Base-by-base conservation (phyloP, 2,113 vertebrate genomes). In the Oreocharis arfaki region DNA sequence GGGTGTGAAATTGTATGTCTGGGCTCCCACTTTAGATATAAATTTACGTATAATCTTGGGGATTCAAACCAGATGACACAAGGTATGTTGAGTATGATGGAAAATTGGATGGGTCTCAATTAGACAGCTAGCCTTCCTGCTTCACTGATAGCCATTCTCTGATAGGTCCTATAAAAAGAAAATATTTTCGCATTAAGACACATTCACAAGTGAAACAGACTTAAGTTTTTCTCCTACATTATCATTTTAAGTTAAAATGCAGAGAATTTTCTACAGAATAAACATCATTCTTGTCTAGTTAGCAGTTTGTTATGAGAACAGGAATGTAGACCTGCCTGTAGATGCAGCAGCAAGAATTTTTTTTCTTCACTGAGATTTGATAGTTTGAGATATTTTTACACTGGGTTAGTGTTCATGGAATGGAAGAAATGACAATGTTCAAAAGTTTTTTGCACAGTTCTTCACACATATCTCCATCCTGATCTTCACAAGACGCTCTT, bases 1-100 rank as follows among this genome's bases (percentile, higher is more conserved):
- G 6, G 2, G 6, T 11, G 21, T 1, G 6, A n/a, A 77, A 44
- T 6, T 55, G 3, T 5, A 3, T 21, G 4, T 15, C 16, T 42
- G 42, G 11, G 9, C 8, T 69, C 11, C 19, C 21, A 9, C 16
- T 74, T 86, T 27, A 84, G 12, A 15, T 44, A 37, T 5, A 79
- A 80, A 79, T 6, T 61, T 44, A 42, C 4, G 7, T 57, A 19
- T 41, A 64, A n/a, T 30, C 15, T 68, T 71, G 26, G 20, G 19
- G 5, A 27, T 82, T 79, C n/a, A 73, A 64, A 52, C 49, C 18
- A 60, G 7, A 27, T 47, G 32, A 22, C 26, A 55, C 3, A 49
- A 59, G 22, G 14, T 39, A 12, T 28, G 5, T 53, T 68, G 12
- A 12, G 9, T 49, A 15, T 30, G 21, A 6, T 69, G 47, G 14